These are phyloP conservation scores for Bovichtus variegatus DNA, from an alignment of 2,797 vertebrate species.

Conservation along the genomic window DNA sequence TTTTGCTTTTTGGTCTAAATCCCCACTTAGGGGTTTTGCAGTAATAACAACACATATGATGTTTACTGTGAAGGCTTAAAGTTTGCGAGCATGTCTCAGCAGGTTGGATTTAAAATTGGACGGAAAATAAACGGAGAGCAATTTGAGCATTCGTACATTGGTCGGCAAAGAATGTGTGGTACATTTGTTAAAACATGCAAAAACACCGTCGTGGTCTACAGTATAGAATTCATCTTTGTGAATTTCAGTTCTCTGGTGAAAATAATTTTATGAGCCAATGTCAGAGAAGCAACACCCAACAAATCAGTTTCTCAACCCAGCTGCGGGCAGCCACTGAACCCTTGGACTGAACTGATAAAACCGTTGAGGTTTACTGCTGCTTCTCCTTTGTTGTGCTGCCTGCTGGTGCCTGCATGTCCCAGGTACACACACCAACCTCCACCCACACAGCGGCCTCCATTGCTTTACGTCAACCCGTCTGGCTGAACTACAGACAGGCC, in stretches of 20 bases:
- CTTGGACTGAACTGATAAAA: constrained; percentile 77
- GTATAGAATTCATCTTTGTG: not conserved
- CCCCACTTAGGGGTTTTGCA: not conserved
- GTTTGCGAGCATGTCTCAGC: not conserved
- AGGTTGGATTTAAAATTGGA: not conserved
- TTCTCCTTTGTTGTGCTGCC: constrained; percentile 55
- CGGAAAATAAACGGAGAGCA: not conserved
- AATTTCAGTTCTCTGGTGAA: not conserved
- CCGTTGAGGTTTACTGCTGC: constrained; percentile 58
- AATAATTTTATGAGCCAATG: not conserved
- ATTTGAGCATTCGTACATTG: not conserved
- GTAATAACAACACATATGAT: not conserved
- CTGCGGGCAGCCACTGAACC: constrained; percentile 53
- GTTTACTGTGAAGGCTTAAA: not conserved
- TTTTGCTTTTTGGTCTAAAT: too few relatives aligned
- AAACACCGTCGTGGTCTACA: not conserved
- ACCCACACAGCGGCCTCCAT: constrained; percentile 53
- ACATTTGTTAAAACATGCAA: not conserved
- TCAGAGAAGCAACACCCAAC: not conserved
- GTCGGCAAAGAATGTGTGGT: not conserved
- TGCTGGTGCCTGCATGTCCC: constrained; percentile 43
- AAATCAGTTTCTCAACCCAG: constrained; percentile 24
- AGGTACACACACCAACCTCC: constrained; percentile 55
- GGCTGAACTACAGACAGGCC: constrained; percentile 18
- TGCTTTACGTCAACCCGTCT: constrained; percentile 17